These are phyloP conservation scores for Julus scandinavius DNA, from an alignment of 2,888 invertebrate species.

Conservation along the genomic window DNA sequence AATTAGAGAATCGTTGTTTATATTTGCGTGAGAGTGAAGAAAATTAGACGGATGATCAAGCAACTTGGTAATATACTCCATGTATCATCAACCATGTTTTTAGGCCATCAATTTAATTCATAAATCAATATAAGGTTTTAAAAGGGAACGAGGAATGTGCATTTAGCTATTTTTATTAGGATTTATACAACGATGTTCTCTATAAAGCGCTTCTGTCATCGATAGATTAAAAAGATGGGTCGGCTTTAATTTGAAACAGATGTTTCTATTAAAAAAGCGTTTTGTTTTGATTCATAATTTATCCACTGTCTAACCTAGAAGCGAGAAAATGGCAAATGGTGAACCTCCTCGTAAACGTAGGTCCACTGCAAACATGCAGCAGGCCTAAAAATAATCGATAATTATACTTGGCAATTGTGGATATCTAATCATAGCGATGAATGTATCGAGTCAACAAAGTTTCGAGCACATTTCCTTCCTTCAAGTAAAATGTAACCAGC, in stretches of 20 bases:
- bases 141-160: too few relatives aligned
- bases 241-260: constrained; percentile 22
- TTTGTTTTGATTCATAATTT: constrained; percentile 39
- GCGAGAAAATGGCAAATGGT: constrained; percentile 21
- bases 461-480: constrained; percentile 21
- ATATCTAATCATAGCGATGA: neutral
- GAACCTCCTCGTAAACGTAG: neutral
- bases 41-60: too few relatives aligned
- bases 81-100: too few relatives aligned
- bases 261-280: neutral
- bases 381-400: constrained; percentile 31
- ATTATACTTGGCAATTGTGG: constrained; percentile 29
- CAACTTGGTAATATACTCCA: too few relatives aligned
- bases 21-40: too few relatives aligned
- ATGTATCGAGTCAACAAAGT: neutral
- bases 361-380: neutral
- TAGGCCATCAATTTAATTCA: too few relatives aligned
- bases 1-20: too few relatives aligned
- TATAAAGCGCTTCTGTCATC: neutral
- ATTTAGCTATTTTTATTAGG: too few relatives aligned
- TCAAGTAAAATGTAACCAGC: neutral
- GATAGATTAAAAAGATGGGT: neutral
- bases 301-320: constrained; percentile 28
- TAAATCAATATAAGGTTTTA: too few relatives aligned
- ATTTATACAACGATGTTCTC: neutral